A percentile compares a stretch with the other conserved stretches of the same genome.
Conservation (phyloP, 2,113 vertebrate species). For the Acrocephalus arundinaceus region DNA sequence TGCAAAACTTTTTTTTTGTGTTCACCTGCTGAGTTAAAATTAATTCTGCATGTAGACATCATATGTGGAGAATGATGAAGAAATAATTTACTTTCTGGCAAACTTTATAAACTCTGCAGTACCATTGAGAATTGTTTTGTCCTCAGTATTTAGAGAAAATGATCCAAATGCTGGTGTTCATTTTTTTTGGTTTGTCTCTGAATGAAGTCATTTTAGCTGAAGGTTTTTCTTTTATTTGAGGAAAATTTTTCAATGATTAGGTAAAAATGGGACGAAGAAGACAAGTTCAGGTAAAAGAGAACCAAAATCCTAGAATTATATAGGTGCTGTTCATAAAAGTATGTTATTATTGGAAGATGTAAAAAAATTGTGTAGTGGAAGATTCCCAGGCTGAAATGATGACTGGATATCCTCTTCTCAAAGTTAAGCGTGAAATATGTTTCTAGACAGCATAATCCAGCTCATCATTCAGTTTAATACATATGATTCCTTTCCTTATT, state of each 20-base stretch:
- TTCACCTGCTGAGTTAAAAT: background rate
- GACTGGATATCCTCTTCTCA: background rate
- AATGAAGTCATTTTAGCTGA: background rate
- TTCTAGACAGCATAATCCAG: background rate
- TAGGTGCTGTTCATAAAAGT: background rate
- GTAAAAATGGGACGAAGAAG: background rate
- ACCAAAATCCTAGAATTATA: background rate
- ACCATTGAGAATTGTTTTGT: background rate
- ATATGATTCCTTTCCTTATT: background rate
- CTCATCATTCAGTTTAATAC: background rate
- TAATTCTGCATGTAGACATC: background rate
- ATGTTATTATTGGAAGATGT: background rate
- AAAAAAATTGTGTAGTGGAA: background rate
- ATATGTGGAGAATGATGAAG: background rate
- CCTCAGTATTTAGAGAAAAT: background rate
- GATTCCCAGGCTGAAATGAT: background rate
- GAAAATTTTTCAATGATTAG: background rate
- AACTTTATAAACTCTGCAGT: background rate
- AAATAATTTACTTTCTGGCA: background rate
- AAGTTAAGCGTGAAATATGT: background rate
- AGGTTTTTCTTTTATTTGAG: background rate
- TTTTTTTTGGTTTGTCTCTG: background rate
- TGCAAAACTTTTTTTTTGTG: background rate
- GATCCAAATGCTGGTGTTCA: background rate
- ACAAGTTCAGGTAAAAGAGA: background rate